A percentile compares a stretch with the other conserved stretches of the same genome.
Conservation (phyloP, 2,888 invertebrate genomes). For the Netelia inedita region DNA sequence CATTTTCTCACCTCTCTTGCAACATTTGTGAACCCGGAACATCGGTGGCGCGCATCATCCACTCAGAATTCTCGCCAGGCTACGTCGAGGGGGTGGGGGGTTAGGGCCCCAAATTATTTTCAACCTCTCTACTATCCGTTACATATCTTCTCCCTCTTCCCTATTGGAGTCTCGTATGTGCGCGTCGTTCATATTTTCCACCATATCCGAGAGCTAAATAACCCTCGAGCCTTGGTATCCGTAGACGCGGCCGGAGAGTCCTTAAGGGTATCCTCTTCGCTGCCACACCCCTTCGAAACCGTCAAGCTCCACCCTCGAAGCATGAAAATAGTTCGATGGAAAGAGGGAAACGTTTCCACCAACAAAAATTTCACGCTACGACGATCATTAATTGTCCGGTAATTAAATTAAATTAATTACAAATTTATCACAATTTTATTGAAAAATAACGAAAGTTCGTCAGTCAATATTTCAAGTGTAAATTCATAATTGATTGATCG, state of each 20-base stretch:
- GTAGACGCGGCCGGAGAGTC: conserved; percentile 61
- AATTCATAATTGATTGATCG: too few relatives aligned
- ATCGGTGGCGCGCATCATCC: conserved; percentile 47
- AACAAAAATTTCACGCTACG: too few relatives aligned
- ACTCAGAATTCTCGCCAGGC: conserved; percentile 52
- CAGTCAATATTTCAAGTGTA: too few relatives aligned
- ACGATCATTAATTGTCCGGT: too few relatives aligned
- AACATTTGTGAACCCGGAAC: conserved; percentile 24
- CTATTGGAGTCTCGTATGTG: conserved; percentile 7
- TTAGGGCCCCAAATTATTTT: conserved; percentile 79
- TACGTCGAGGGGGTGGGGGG: conserved; percentile 58
- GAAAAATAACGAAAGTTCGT: too few relatives aligned
- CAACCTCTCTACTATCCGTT: conserved; percentile 73
- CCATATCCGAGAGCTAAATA: conserved; percentile 76
- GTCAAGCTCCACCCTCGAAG: conserved; percentile 79
- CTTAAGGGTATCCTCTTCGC: conserved; percentile 66
- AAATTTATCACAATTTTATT: too few relatives aligned
- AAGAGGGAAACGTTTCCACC: neutral
- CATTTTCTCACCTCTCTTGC: conserved; percentile 59
- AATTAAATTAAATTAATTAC: too few relatives aligned
- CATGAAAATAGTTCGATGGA: conserved; percentile 24
- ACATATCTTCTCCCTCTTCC: conserved; percentile 3
- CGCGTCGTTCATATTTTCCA: conserved; percentile 69
- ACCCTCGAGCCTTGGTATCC: conserved; percentile 71
- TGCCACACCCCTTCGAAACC: conserved; percentile 79